Base-by-base conservation (phyloP, 2,888 invertebrate genomes). In the Papilio gigon region DNA sequence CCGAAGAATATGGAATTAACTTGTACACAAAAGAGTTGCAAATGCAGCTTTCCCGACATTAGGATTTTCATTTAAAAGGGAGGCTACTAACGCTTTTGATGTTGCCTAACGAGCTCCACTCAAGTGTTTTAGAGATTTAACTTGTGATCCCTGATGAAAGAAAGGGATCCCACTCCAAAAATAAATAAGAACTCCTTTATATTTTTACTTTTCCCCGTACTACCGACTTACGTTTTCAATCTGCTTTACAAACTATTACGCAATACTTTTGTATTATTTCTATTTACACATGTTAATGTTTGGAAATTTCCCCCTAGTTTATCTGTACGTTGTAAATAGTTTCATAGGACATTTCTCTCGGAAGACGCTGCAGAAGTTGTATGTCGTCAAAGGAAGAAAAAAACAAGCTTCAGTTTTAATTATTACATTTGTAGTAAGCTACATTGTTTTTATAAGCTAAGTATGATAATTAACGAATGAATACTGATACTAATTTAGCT, bases 11-110 rank as follows among this genome's bases (percentile, higher is more conserved):
- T 37, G 35, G 35, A 68, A 67, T 44, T 62, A 44, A 56, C 35
- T 56, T 56, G 30, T 56, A 42, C 33, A 61, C 61, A 62, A 53
- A 67, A 62, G 53, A 62, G 53, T 62, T 56, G 62, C 56, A 42
- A 63, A 67, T 67, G 44, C 53, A 63, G 42, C n/a, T 37, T 47
- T 35, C 8, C 25, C n/a, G n/a, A 30, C n/a, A 50, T 59, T 47
- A 67, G 50, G 47, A 59, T 64, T 59, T 65, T 64, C 63, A 44
- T 58, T 64, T 47, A 44, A 30, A 64, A 64, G 59, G 37, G 17
- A 47, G 64, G 58, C 58, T 53, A 59, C 59, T 64, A 63, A 59
- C 63, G 44, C 59, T 64, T 67, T 68, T 59, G 47, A 68, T 68
- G 40, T 64, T 22, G 8, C 64, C 50, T 64, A 68, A 60, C 59